A percentile compares a stretch with the other conserved stretches of the same genome.
Evolutionary conservation across 2,888 invertebrate species (phyloP).

Genomic region (Mylabris sibirica): DNA sequence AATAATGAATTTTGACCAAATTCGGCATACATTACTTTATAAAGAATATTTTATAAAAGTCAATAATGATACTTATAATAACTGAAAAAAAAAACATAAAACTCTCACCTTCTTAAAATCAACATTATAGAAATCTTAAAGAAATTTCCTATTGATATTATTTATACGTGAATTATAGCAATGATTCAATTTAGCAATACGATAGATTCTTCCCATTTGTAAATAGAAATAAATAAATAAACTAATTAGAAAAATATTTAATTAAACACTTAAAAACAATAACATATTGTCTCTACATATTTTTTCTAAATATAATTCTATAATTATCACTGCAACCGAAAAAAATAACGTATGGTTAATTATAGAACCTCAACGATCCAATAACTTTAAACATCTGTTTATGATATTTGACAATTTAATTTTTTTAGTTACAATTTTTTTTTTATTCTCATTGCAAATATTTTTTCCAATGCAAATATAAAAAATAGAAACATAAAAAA

Average conservation of each 20-base stretch:
- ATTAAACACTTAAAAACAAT: conserved; percentile 16
- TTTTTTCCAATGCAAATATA: not conserved
- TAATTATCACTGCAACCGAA: not conserved
- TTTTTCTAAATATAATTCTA: not conserved
- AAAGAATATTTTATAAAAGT: not conserved
- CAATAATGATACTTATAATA: not conserved
- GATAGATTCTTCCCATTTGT: conserved; percentile 24
- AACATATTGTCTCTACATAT: conserved; percentile 15
- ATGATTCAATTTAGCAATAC: conserved; percentile 25
- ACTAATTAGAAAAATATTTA: not conserved
- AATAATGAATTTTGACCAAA: not conserved
- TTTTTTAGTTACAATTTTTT: not conserved
- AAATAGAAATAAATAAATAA: conserved; percentile 14
- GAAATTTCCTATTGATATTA: conserved; percentile 27
- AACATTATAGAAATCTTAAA: conserved; percentile 13
- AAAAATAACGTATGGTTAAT: not conserved
- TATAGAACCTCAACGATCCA: conserved; percentile 2
- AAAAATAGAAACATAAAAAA: no score
- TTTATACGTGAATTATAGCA: conserved; percentile 29
- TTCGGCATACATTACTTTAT: not conserved
- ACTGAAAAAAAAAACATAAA: not conserved
- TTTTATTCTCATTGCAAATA: not conserved
- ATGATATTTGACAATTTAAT: not conserved
- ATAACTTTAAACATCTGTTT: conserved; percentile 1
- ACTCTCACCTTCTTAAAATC: conserved; percentile 15